Base-by-base conservation (phyloP, 2,888 invertebrate species). In the Hydrotaea diabolus region DNA sequence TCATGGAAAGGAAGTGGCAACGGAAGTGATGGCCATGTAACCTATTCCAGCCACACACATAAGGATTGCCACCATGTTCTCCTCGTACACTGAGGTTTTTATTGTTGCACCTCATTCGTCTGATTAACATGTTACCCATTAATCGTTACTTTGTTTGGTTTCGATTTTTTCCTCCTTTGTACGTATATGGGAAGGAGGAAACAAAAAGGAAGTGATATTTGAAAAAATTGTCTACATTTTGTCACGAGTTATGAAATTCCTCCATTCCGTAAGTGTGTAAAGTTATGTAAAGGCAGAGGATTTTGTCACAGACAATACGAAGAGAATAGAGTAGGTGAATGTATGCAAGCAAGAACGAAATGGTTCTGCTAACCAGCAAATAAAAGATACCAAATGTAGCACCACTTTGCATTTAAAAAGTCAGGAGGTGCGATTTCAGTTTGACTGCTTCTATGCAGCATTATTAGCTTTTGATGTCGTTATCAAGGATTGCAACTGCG, bases 1-100 rank as follows among this genome's bases (percentile, higher is more conserved):
- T n/a, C n/a, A n/a, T n/a, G 80, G 69, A 49, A 69, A 69, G 59
- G 73, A 62, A 31, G 7, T 31, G 31, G 7, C 31, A 31, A 46
- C 80, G 83, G 83, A 83, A 80, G 80, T 83, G 62, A 36, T 53
- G 46, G 39, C 59, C 74, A 77, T 66, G 11, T 19, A 31, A n/a
- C 21, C 31, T 15, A 31, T n/a, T 36, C 31, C n/a, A 31, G 15
- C 5, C 62, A 62, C 26, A 13, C 13, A 13, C 5, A 26, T 21
- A 9, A 57, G 26, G 7, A 2, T 31, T 2, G 3, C 31, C 31
- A 31, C 3, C 31, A 31, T 7, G 7, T 31, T 2, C n/a, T n/a
- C n/a, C 31, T 4, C 13, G 49, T 13, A 26, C 2, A 36, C n/a
- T n/a, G 62, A 5, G 19, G 15, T 69, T 19, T 0, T 43, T 36